phyloP scores from a whole-genome alignment of 2,113 vertebrate species.

The Morphnarchus princeps region DNA sequence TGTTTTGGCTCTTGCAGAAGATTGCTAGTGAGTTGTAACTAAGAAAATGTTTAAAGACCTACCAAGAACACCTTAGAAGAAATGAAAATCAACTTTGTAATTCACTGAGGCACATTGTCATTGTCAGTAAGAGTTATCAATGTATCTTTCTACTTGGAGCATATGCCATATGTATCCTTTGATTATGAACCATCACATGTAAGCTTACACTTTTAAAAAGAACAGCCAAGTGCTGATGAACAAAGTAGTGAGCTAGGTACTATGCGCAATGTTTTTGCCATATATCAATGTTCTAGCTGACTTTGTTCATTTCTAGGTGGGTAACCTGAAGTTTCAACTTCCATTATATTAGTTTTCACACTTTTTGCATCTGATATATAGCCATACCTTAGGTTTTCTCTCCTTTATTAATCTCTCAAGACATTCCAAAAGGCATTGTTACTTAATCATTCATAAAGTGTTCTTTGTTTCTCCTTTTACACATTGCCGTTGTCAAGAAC shows the following conservation, averaged over 20 bases:
- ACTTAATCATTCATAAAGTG: background rate
- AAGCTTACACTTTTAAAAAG: background rate
- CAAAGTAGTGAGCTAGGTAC: background rate
- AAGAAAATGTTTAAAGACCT: background rate
- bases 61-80: fast-evolving
- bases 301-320: background rate
- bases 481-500: background rate
- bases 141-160: background rate
- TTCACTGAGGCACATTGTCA: background rate
- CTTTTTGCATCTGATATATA: background rate
- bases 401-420: background rate
- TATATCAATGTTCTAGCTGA: background rate
- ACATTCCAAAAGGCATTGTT: background rate
- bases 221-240: background rate
- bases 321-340: background rate
- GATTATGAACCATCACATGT: background rate
- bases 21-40: background rate
- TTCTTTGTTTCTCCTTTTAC: background rate
- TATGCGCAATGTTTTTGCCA: background rate
- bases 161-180: background rate
- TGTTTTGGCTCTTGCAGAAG: background rate
- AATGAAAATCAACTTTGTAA: background rate
- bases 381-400: background rate
- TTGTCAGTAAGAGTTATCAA: background rate
- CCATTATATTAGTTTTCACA: background rate